Percentiles rank a stretch among this genome's conserved stretches.
Conservation (phyloP, 2,797 vertebrate species). For the Bradypodion pumilum region DNA sequence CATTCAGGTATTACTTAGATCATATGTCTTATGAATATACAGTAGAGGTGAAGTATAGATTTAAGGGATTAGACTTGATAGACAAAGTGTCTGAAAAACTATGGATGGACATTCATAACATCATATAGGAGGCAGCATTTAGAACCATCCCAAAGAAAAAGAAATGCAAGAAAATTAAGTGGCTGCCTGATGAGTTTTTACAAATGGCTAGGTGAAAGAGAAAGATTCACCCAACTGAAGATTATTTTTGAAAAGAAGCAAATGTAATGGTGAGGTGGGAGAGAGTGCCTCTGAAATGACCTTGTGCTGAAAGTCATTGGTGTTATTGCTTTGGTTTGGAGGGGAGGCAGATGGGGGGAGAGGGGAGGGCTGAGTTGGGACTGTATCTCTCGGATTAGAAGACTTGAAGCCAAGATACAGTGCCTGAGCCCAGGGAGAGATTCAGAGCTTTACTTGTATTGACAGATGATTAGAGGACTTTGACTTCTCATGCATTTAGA, state of each 20-base stretch:
- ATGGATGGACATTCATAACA: too few species aligned
- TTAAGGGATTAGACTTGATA: too few species aligned
- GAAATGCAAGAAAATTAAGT: too few species aligned
- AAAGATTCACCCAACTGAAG: too few species aligned
- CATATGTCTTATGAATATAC: too few species aligned
- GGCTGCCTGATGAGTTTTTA: too few species aligned
- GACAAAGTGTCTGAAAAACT: too few species aligned
- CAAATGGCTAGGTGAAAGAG: too few species aligned
- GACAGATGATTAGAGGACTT: conserved; percentile 38
- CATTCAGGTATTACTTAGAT: too few species aligned
- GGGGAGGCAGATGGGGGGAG: conserved; percentile 14
- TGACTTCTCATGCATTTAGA: conserved; percentile 37
- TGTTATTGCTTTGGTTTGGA: conserved; percentile 20
- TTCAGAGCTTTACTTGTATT: conserved; percentile 28
- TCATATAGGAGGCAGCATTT: too few species aligned
- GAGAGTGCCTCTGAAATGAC: background rate
- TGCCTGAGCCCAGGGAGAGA: background rate
- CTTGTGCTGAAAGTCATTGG: conserved; percentile 31
- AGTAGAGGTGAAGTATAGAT: too few species aligned
- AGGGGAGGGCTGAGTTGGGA: conserved; percentile 15
- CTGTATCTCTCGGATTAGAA: conserved; percentile 37
- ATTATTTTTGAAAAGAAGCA: conserved; percentile 11
- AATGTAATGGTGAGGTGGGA: background rate
- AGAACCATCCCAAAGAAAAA: too few species aligned
- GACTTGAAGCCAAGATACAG: conserved; percentile 24